A percentile compares a stretch with the other conserved stretches of the same genome.
Conservation (phyloP, 1,140 invertebrate genomes). For the Bombus affinis region DNA sequence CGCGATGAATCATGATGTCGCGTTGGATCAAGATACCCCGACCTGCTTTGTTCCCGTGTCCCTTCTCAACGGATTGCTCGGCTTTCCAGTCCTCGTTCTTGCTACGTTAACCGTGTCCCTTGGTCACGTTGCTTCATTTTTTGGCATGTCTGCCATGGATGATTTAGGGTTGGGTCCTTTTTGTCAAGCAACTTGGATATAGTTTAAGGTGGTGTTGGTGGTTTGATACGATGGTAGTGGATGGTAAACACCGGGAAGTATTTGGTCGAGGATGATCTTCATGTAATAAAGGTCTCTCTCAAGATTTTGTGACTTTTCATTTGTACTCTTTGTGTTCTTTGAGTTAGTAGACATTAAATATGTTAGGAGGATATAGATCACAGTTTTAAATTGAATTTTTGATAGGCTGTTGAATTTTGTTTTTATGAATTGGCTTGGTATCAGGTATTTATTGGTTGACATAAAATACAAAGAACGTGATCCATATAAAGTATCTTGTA, state of each 20-base stretch:
- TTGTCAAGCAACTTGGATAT: neutral
- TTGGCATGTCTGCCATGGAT: neutral
- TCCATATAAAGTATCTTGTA: too few relatives aligned
- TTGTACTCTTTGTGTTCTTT: too few relatives aligned
- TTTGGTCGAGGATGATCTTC: neutral
- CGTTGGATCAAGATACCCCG: conserved; percentile 9
- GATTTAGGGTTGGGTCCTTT: neutral
- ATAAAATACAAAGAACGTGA: too few relatives aligned
- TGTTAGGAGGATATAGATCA: too few relatives aligned
- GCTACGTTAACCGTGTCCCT: neutral
- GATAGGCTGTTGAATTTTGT: too few relatives aligned
- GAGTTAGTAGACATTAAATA: too few relatives aligned
- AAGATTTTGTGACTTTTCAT: neutral
- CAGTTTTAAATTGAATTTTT: too few relatives aligned
- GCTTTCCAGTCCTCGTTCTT: neutral
- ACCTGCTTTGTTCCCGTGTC: conserved; percentile 9
- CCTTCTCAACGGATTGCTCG: neutral
- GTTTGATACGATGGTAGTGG: neutral
- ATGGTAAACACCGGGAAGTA: neutral
- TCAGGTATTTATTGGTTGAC: too few relatives aligned
- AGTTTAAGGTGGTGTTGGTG: neutral
- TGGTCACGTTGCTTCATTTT: neutral
- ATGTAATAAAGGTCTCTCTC: too few relatives aligned
- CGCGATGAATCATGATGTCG: conserved; percentile 35
- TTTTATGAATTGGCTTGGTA: too few relatives aligned